phyloP scores from a whole-genome alignment of 2,113 vertebrate species.

The Pantherophis guttatus region DNA sequence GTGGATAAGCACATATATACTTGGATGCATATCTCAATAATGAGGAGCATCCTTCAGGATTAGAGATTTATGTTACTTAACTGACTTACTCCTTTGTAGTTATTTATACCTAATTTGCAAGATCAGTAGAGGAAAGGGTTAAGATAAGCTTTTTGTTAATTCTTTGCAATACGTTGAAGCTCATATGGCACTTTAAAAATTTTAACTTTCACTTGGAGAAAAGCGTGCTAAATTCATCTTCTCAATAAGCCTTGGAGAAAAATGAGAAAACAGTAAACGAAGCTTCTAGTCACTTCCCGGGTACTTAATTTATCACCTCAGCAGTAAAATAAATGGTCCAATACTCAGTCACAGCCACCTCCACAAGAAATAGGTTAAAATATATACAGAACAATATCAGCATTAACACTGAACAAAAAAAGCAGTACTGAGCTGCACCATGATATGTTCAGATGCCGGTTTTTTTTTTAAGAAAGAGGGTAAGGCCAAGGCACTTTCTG shows the following conservation, averaged over 20 bases:
- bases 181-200: background rate
- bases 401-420: background rate
- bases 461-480: background rate
- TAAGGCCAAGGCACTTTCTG: background rate
- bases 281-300: background rate
- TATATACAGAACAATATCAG: background rate
- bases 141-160: background rate
- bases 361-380: background rate
- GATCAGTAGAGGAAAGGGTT: background rate
- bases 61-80: constrained; percentile 29
- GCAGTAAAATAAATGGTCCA: background rate
- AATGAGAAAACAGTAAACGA: background rate
- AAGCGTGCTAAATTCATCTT: constrained; percentile 24
- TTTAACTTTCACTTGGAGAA: background rate
- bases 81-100: constrained; percentile 23
- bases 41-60: background rate
- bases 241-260: background rate
- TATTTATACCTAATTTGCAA: constrained; percentile 45
- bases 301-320: background rate
- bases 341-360: background rate
- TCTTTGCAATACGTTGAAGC: background rate
- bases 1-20: background rate
- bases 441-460: background rate
- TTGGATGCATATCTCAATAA: constrained; percentile 6
- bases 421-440: background rate